Evolutionary conservation across 2,797 vertebrate genomes (phyloP), one percentile per base, ranked within the genome.

Genomic region (Sebastes itinus): DNA sequence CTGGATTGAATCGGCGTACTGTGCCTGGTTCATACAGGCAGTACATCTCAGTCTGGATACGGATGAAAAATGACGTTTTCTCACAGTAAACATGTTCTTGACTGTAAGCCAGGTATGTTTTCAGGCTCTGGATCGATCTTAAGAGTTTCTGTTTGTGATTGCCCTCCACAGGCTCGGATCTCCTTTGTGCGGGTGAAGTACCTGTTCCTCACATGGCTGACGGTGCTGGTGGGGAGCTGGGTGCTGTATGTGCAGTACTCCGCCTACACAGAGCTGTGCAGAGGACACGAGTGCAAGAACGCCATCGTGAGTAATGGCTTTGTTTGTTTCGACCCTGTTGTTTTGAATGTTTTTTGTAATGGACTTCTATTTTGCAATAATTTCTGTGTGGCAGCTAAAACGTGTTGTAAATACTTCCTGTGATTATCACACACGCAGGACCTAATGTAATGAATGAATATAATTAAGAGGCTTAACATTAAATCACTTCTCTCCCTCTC

Each of bases 161-260:
- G 3, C 69, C 33, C 14, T 46, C 46, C 11, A n/a, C 78, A 99
- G 99, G 97, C 97, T 93, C 97, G 97, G 83, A 96, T 99, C 94
- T 99, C 98, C 3, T 98, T 97, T 20, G 92, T 98, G 81, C 95
- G 97, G 89, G 97, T 99, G 94, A 99, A 99, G 92, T 99, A 98
- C 89, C 96, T 99, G 93, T 99, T 99, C 94, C 96, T 99, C 33
- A 98, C 98, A 72, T 99, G 99, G 99, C 90, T 99, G 95, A 97
- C 95, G 1, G 98, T 99, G 90, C 97, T 99, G 88, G 94, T 99
- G 90, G 97, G 98, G 91, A 99, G 99, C 95, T 99, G 99, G 99
- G 96, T 99, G 91, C 88, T 98, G 49, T 99, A 99, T 49, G 98
- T 98, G 75, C 97, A 99, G 71, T 99, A 99, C 88, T 99, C 98